A percentile compares a stretch with the other conserved stretches of the same genome.
These are phyloP conservation scores for Lasioglossum villosulum DNA, from an alignment of 2,888 invertebrate species.

Conservation along the genomic window DNA sequence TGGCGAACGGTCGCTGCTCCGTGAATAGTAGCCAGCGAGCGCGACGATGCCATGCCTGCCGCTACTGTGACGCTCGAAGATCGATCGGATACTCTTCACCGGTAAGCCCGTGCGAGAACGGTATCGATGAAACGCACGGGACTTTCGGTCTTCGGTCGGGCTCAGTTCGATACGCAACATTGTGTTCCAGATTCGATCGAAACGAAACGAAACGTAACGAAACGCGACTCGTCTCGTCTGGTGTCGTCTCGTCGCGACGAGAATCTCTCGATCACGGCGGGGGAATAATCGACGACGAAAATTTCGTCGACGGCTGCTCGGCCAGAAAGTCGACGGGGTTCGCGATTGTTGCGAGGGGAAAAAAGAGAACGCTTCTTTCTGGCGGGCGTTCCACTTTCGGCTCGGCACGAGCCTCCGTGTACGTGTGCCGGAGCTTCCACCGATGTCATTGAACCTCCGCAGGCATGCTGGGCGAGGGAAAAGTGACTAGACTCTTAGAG, in stretches of 20 bases:
- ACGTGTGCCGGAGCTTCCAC: conserved; percentile 45
- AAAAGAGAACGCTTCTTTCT: conserved; percentile 41
- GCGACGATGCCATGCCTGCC: conserved; percentile 54
- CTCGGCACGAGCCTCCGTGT: conserved; percentile 52
- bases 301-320: background rate
- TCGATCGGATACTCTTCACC: conserved; percentile 75
- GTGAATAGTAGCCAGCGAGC: conserved; percentile 65
- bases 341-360: conserved; percentile 7
- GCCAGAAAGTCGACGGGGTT: conserved; percentile 12
- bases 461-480: conserved; percentile 64
- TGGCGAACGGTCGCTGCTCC: conserved; percentile 73
- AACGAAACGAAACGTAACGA: background rate
- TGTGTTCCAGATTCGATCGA: conserved; percentile 64
- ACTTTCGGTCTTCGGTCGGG: conserved; percentile 11
- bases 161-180: conserved; percentile 27
- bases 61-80: conserved; percentile 64
- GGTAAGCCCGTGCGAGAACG: conserved; percentile 63
- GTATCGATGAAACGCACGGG: conserved; percentile 65
- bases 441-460: conserved; percentile 80
- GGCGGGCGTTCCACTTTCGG: conserved; percentile 71
- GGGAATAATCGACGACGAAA: conserved; percentile 9
- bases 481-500: conserved; percentile 62
- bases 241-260: background rate
- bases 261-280: conserved; percentile 10
- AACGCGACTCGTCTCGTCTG: background rate